Conservation (phyloP, 2,888 invertebrate genomes). For the Mactromeris polynyma region DNA sequence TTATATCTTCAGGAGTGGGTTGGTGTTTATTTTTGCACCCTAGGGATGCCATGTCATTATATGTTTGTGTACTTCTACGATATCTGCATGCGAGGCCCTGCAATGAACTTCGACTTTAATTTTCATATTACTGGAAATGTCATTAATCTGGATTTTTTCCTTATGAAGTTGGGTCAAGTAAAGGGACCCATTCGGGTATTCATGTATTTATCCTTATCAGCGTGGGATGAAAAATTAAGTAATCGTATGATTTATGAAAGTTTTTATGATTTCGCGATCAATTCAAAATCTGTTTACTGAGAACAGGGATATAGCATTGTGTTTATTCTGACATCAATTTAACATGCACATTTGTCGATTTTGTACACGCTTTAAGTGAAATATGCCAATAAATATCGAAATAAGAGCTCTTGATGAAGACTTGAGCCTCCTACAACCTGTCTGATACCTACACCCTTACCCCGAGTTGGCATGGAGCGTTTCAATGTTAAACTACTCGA, state of each 20-base stretch:
- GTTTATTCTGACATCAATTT: background rate
- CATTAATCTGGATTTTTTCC: no score
- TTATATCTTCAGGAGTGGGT: background rate
- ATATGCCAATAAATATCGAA: background rate
- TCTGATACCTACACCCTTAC: background rate
- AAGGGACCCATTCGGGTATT: no score
- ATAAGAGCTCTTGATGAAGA: background rate
- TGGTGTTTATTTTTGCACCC: background rate
- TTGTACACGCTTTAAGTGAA: background rate
- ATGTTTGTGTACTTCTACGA: background rate
- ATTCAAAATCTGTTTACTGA: background rate
- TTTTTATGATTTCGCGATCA: background rate
- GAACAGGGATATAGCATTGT: background rate
- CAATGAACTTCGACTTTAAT: no score
- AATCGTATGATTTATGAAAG: background rate
- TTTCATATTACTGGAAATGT: no score
- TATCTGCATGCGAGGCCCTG: no score
- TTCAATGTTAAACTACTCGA: background rate
- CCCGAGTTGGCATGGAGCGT: background rate
- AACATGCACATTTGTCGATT: background rate
- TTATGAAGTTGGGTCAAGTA: no score
- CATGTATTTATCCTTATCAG: background rate
- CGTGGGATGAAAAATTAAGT: background rate
- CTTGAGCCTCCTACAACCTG: background rate
- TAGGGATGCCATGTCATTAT: background rate